Conservation (phyloP, 2,888 invertebrate genomes). For the Gibbula magus region DNA sequence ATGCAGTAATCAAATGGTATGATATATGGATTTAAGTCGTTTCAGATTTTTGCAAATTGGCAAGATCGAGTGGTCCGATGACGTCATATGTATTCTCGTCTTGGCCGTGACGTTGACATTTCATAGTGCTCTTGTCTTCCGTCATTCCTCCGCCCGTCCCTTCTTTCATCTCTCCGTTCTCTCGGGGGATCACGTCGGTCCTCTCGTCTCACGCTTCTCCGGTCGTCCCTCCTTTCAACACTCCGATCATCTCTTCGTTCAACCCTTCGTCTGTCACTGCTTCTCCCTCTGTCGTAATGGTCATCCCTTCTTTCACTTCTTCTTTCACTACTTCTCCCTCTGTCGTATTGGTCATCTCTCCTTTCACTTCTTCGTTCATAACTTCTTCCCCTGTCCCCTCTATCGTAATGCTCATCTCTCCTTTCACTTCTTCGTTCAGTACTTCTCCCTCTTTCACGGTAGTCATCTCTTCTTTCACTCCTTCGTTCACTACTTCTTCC, state of each 20-base stretch:
- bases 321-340: neutral
- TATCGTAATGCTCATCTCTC: too few relatives aligned
- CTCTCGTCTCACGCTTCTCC: neutral
- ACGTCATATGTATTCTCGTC: neutral
- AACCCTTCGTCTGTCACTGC: neutral
- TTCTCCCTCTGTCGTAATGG: conserved; percentile 6
- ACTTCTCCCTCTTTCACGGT: too few relatives aligned
- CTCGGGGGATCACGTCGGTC: neutral
- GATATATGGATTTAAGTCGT: too few relatives aligned
- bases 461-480: too few relatives aligned
- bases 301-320: neutral
- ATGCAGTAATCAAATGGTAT: too few relatives aligned
- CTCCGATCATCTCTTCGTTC: neutral
- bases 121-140: neutral
- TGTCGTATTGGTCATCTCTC: neutral
- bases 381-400: neutral
- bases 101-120: neutral
- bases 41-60: too few relatives aligned
- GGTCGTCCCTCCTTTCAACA: neutral
- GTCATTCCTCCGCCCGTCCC: neutral
- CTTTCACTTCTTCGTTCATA: neutral
- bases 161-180: neutral
- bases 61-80: too few relatives aligned
- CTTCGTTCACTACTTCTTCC: too few relatives aligned
- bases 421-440: too few relatives aligned